phyloP scores from a whole-genome alignment of 2,888 invertebrate genomes.

The Thymelicus acteon region DNA sequence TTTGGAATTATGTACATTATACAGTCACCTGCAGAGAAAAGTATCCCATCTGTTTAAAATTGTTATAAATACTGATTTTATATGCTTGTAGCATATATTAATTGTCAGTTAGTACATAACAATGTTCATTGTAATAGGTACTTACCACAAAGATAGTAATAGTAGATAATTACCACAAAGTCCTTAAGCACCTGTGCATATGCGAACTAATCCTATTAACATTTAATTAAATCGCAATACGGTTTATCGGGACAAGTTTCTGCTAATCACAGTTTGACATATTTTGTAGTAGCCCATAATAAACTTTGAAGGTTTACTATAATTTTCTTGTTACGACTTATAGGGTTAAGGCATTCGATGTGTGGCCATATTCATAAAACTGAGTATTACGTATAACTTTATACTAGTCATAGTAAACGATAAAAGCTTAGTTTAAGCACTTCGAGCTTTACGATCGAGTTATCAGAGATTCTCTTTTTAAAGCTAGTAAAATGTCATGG shows the following conservation, averaged over 20 bases:
- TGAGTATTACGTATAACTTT: not conserved
- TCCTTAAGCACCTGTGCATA: not conserved
- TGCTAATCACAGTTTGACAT: not conserved
- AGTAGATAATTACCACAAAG: no score
- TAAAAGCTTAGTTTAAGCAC: not conserved
- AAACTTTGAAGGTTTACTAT: constrained; percentile 2
- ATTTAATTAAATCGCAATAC: constrained; percentile 1
- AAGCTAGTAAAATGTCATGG: not conserved
- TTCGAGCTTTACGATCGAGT: not conserved
- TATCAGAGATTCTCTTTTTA: not conserved
- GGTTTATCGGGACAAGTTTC: not conserved
- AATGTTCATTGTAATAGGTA: no score
- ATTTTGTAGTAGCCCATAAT: not conserved
- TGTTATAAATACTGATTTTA: no score
- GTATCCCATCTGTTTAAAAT: no score
- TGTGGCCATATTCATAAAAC: constrained; percentile 1
- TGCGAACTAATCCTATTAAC: not conserved
- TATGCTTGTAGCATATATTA: no score
- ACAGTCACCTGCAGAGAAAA: no score
- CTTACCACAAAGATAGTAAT: no score
- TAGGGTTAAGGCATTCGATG: not conserved
- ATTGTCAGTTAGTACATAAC: no score
- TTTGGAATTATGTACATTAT: no score
- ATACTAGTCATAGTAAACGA: not conserved
- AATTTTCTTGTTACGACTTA: not conserved